phyloP scores from a whole-genome alignment of 92 coral and sea anemone species.

The Isaurus tuberculatus region DNA sequence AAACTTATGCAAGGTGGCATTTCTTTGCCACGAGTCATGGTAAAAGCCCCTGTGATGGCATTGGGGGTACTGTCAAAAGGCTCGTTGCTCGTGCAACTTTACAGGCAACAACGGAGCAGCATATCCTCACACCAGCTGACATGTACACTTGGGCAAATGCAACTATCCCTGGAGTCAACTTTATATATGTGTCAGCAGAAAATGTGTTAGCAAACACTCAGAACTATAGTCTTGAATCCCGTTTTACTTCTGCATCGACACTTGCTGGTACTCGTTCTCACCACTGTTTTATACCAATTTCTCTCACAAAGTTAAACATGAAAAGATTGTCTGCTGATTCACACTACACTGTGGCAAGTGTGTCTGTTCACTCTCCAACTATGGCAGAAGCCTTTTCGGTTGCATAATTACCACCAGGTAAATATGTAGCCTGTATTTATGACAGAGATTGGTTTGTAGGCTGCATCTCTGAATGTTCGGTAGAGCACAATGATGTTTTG shows the following conservation, averaged over 20 bases:
- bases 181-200: constrained; percentile 10
- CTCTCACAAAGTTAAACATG: background rate
- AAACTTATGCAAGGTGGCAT: constrained; percentile 21
- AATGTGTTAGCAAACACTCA: constrained; percentile 4
- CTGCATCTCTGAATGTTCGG: constrained; percentile 16
- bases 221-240: background rate
- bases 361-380: background rate
- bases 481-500: background rate
- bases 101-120: constrained; percentile 17
- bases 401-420: constrained; percentile 8
- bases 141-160: background rate
- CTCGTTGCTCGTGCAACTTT: constrained; percentile 33
- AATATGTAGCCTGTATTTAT: constrained; percentile 8
- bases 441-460: constrained; percentile 29
- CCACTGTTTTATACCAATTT: background rate
- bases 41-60: constrained; percentile 44
- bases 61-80: constrained; percentile 31
- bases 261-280: constrained; percentile 13
- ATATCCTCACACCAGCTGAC: constrained; percentile 2
- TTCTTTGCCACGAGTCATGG: constrained; percentile 40
- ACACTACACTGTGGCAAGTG: background rate
- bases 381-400: background rate
- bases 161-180: constrained; percentile 9
- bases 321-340: constrained; percentile 19
- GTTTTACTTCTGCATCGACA: constrained; percentile 3